A percentile compares a stretch with the other conserved stretches of the same genome.
Conservation (phyloP, 2,113 vertebrate genomes). For the Riparia riparia region DNA sequence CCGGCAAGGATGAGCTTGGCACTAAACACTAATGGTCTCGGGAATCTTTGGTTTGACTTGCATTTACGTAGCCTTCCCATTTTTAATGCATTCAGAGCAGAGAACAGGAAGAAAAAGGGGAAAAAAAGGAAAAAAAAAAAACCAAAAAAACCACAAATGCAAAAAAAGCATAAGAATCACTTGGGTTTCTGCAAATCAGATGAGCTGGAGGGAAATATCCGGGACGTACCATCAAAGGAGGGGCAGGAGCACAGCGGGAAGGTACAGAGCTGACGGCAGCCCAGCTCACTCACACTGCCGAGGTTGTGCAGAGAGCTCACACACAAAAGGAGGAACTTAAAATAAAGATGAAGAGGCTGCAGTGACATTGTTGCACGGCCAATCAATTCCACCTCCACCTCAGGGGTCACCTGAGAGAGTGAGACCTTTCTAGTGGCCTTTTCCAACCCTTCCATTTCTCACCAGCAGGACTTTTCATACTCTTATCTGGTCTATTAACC, state of each 20-base stretch:
- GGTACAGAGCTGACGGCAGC: background rate
- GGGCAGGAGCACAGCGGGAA: constrained; percentile 8
- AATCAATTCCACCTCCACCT: background rate
- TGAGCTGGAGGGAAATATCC: background rate
- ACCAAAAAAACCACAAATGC: fast-evolving
- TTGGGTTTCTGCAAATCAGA: constrained; percentile 6
- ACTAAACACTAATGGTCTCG: background rate
- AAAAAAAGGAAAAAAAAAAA: too few species aligned
- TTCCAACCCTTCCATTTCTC: constrained; percentile 44
- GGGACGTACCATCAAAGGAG: background rate
- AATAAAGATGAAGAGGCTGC: constrained; percentile 48
- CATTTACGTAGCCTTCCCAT: background rate
- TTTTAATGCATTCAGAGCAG: background rate
- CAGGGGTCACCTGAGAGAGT: constrained; percentile 18
- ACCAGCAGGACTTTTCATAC: constrained; percentile 20
- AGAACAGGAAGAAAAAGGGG: background rate
- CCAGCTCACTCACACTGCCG: background rate
- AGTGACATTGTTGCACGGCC: background rate
- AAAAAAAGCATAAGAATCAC: background rate
- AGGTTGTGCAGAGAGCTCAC: background rate
- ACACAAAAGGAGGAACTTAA: constrained; percentile 50
- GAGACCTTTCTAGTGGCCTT: constrained; percentile 26
- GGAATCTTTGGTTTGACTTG: background rate
- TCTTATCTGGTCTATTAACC: background rate
- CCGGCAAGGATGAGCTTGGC: background rate